Evolutionary conservation across 2,113 vertebrate genomes (phyloP), one percentile per base, ranked within the genome.

Genomic region (Telmatochromis sp.): DNA sequence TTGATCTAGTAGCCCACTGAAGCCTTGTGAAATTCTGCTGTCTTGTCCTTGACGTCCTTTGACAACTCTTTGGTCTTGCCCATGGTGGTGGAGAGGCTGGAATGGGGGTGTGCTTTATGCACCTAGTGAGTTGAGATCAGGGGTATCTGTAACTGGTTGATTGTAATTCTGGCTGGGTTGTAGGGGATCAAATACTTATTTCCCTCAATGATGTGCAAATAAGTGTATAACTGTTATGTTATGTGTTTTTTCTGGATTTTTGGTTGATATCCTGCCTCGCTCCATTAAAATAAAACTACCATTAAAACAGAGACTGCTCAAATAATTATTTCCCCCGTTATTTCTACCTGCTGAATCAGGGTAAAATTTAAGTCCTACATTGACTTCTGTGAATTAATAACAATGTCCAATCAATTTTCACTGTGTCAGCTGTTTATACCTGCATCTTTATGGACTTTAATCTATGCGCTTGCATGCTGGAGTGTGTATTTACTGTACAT

Each of bases 401-500:
- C 14, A 73, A 26, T 45, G 9, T 73, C 13, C 33, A 10, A 33
- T 51, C 28, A 15, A 78, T 53, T 35, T 47, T 65, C 26, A 4
- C n/a, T 19, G 40, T 31, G 37, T 85, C 57, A 60, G 37, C 51
- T 75, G 80, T 12, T 83, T 42, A 14, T 28, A 82, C 63, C 51
- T 40, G 23, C 54, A 79, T 35, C 23, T 31, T 49, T 42, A 35
- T 26, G 40, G 13, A 15, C 21, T 73, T 84, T 75, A 51, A 47
- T 35, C 31, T 49, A 21, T 35, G 23, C 0, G 3, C 14, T 78
- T 85, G 23, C 55, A 82, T 63, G 75, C 49, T 63, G 33, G 53
- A 28, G 26, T 47, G 13, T 78, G 53, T 82, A 37, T 87, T 85
- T 26, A 82, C 28, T 68, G 51, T 84, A 40, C 57, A 84, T 31